Evolutionary conservation across 2,797 vertebrate genomes (phyloP).

Genomic region (Urophycis tenuis): DNA sequence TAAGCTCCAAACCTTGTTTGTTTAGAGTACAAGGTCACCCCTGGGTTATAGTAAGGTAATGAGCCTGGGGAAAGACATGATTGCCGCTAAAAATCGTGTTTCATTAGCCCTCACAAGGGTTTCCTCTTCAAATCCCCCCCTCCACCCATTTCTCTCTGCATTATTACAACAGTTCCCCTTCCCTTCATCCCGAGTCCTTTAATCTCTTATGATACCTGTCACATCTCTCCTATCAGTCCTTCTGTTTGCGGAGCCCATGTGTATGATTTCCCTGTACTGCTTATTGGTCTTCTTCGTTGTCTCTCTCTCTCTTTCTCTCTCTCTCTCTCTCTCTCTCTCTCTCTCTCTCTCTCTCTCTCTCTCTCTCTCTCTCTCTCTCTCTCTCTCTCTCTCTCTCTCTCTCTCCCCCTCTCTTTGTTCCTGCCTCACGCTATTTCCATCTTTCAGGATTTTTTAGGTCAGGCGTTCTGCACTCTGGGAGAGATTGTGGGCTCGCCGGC

Average conservation of each 20-base stretch:
- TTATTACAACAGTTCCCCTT: not conserved
- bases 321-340: not conserved
- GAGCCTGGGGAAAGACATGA: constrained; percentile 14
- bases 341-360: constrained; percentile 10
- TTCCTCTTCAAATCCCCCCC: too few relatives aligned
- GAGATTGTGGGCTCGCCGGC: constrained; percentile 92
- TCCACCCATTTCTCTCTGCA: not conserved
- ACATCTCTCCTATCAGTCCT: not conserved
- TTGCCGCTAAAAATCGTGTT: constrained; percentile 18
- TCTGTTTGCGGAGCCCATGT: not conserved
- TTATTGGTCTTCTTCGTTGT: not conserved
- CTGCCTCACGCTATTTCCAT: constrained; percentile 5
- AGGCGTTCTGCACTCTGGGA: constrained; percentile 90
- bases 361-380: not conserved
- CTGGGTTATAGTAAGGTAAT: constrained; percentile 15
- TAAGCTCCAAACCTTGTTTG: not conserved
- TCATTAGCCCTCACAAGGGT: constrained; percentile 13
- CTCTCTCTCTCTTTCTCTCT: not conserved
- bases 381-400: constrained; percentile 12
- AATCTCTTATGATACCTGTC: constrained; percentile 14
- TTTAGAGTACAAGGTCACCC: constrained; percentile 7
- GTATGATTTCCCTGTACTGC: constrained; percentile 18
- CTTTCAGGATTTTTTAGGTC: constrained; percentile 89
- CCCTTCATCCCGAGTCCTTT: not conserved
- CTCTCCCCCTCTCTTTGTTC: not conserved